phyloP scores from a whole-genome alignment of 2,113 vertebrate species.

The Morphnarchus princeps region DNA sequence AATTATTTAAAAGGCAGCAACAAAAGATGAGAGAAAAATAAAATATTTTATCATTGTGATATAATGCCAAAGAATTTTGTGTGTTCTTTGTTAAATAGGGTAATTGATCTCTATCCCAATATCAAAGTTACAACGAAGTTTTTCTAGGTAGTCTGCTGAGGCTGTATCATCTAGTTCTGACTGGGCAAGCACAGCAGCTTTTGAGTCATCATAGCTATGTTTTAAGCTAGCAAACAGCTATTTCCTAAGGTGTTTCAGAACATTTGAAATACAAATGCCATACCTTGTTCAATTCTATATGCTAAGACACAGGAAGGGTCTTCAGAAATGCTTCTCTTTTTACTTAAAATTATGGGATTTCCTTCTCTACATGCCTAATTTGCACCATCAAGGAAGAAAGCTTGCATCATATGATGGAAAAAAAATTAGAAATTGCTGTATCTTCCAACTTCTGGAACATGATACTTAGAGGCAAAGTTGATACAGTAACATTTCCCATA shows the following conservation, averaged over 20 bases:
- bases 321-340: background rate
- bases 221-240: background rate
- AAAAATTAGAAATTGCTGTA: background rate
- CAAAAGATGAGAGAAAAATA: background rate
- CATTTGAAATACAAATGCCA: background rate
- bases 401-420: background rate
- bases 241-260: background rate
- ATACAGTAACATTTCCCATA: background rate
- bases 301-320: rapidly evolving
- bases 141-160: background rate
- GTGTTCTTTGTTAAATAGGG: background rate
- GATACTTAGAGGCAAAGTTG: background rate
- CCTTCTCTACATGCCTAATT: background rate
- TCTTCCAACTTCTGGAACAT: background rate
- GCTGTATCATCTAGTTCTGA: background rate
- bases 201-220: background rate
- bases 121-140: background rate
- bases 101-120: background rate
- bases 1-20: background rate
- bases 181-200: background rate
- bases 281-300: background rate
- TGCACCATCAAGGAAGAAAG: background rate
- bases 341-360: background rate
- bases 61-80: background rate
- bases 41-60: background rate